These are phyloP conservation scores for Apodemia duryi DNA, from an alignment of 2,888 invertebrate species.

Conservation along the genomic window DNA sequence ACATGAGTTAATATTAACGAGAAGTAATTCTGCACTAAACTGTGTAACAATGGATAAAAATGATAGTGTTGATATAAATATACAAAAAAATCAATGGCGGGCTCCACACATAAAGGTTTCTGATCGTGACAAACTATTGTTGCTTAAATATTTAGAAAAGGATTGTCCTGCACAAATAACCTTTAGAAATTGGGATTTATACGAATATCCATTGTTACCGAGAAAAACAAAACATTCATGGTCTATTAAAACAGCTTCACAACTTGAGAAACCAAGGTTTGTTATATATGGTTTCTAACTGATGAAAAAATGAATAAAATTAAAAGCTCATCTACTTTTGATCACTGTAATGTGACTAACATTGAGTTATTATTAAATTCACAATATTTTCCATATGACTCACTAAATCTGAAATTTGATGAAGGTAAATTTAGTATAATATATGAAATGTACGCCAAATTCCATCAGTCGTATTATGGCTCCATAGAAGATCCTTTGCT, in stretches of 20 bases:
- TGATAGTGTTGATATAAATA: conserved; percentile 25
- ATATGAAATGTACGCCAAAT: conserved; percentile 34
- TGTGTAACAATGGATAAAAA: conserved; percentile 20
- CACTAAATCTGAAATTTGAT: conserved; percentile 32
- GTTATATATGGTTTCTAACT: neutral
- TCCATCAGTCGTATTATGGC: conserved; percentile 37
- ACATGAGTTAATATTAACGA: conserved; percentile 46
- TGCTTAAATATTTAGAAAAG: conserved; percentile 34
- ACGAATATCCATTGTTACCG: neutral
- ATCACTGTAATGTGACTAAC: conserved; percentile 29
- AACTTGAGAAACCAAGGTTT: neutral
- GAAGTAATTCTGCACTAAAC: too few relatives aligned
- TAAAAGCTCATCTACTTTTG: conserved; percentile 25
- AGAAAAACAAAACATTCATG: neutral
- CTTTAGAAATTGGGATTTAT: conserved; percentile 5
- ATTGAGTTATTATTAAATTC: conserved; percentile 32
- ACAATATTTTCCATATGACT: conserved; percentile 36
- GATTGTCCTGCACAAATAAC: conserved; percentile 32
- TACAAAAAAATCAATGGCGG: conserved; percentile 24
- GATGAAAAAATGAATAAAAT: neutral
- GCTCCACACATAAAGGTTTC: conserved; percentile 28
- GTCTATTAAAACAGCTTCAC: neutral
- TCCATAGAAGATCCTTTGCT: conserved; percentile 30
- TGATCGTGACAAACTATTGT: conserved; percentile 22
- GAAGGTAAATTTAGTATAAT: conserved; percentile 33